Base-by-base conservation (phyloP, 2,888 invertebrate genomes). In the Oxycera nigricornis region DNA sequence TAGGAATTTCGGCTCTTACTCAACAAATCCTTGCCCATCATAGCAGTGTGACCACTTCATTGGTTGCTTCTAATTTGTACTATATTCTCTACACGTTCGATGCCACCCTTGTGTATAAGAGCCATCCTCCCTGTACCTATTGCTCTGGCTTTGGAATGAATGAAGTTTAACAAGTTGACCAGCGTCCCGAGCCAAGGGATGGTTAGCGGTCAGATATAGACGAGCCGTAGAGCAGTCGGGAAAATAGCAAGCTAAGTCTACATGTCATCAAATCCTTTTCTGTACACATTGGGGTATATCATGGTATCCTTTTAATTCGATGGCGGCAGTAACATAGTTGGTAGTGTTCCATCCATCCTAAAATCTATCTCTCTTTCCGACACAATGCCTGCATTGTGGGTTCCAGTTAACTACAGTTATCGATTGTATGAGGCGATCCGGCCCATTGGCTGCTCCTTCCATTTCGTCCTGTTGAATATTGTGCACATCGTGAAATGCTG, bases 91-190 rank as follows among this genome's bases (percentile, higher is more conserved):
- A n/a, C n/a, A n/a, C n/a, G n/a, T n/a, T n/a, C n/a, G n/a, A n/a
- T n/a, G n/a, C n/a, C n/a, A n/a, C n/a, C n/a, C n/a, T n/a, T n/a
- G n/a, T n/a, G n/a, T n/a, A n/a, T n/a, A n/a, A n/a, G n/a, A n/a
- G n/a, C n/a, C n/a, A n/a, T n/a, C n/a, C n/a, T n/a, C n/a, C n/a
- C n/a, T n/a, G n/a, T n/a, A 14, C 39, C 39, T 7, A 39, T 14
- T 39, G 14, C 39, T 39, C 39, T 39, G 39, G 39, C 24, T 7
- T 22, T 22, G 20, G 57, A 57, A 57, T 22, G 24, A n/a, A n/a
- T n/a, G 57, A 14, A 57, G 57, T 57, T 57, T 57, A 22, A 57
- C 57, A 57, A 57, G 57, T 57, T 57, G 57, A 57, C 57, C 57
- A 57, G 24, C 24, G 14, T 22, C 20, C 57, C 20, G 24, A 57